Percentiles rank a stretch among this genome's conserved stretches.
Evolutionary conservation across 2,113 vertebrate genomes (phyloP).

Genomic region (Proterorhinus semilunaris): DNA sequence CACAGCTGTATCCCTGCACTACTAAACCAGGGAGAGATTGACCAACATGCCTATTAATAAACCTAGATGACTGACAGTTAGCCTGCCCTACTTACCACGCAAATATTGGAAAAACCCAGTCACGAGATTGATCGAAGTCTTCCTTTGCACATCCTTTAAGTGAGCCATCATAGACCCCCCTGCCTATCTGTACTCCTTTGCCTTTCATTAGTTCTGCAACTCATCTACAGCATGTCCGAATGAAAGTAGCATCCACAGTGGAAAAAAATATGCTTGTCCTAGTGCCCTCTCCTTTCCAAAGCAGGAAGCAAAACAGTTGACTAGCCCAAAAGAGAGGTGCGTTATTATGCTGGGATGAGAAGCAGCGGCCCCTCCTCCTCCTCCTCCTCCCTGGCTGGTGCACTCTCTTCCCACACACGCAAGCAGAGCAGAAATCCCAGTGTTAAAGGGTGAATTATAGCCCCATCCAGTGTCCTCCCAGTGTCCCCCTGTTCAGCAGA

Average conservation of each 20-base stretch:
- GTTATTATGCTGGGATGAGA: constrained; percentile 55
- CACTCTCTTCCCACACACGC: constrained; percentile 30
- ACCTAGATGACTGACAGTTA: constrained; percentile 20
- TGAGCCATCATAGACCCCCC: constrained; percentile 77
- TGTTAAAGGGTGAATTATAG: constrained; percentile 49
- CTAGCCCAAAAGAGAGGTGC: constrained; percentile 49
- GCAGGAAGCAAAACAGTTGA: constrained; percentile 71
- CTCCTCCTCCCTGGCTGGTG: constrained; percentile 61
- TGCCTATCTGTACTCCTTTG: constrained; percentile 47
- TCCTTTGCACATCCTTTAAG: constrained; percentile 78
- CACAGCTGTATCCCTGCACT: constrained; percentile 37
- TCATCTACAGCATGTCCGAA: constrained; percentile 37
- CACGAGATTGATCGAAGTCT: constrained; percentile 77
- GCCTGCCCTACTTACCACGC: constrained; percentile 82
- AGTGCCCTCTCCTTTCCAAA: constrained; percentile 44
- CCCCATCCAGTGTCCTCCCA: constrained; percentile 61
- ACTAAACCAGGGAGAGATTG: constrained; percentile 50
- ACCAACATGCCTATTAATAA: constrained; percentile 37
- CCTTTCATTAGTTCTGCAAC: constrained; percentile 60
- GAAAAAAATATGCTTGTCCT: constrained; percentile 55
- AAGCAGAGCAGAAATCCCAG: constrained; percentile 38
- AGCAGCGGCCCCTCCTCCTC: constrained; percentile 54
- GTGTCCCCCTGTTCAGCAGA: constrained; percentile 57
- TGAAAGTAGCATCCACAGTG: constrained; percentile 61
- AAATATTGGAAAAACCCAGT: constrained; percentile 82